These are phyloP conservation scores for Pyrrhosoma nymphula DNA, from an alignment of 2,888 invertebrate species.

Conservation along the genomic window DNA sequence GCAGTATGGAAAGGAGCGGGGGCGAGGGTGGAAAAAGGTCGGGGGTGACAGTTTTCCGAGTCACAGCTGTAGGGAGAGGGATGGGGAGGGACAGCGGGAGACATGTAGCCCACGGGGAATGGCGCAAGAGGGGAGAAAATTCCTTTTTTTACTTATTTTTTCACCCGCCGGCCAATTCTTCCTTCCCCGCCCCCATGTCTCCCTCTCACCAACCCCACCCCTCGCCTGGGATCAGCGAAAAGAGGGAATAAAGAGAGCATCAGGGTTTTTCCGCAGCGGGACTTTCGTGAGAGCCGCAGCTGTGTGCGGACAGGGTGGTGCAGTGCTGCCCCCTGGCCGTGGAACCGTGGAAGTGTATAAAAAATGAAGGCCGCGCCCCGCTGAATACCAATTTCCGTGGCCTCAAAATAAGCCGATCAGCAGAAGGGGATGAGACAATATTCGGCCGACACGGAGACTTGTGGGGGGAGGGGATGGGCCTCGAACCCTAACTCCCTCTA, in stretches of 20 bases:
- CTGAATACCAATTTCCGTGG: conserved; percentile 39
- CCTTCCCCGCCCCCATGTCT: not conserved
- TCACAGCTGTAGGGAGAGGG: not conserved
- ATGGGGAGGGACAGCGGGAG: not conserved
- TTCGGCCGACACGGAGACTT: conserved; percentile 12
- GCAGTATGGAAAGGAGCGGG: no score
- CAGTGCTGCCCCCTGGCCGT: not conserved
- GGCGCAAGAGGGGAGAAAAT: not conserved
- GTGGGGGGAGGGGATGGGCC: not conserved
- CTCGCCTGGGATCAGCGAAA: conserved; percentile 19
- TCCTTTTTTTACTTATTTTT: not conserved
- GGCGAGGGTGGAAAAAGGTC: no score
- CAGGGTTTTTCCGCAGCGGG: conserved; percentile 45
- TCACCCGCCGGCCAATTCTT: not conserved
- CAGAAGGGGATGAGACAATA: conserved; percentile 46
- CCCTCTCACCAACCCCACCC: not conserved
- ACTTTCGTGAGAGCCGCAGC: conserved; percentile 66
- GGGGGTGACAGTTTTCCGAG: not conserved
- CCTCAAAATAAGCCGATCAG: conserved; percentile 63
- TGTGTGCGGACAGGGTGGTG: conserved; percentile 21
- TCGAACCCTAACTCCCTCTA: not conserved
- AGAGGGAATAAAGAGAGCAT: conserved; percentile 8
- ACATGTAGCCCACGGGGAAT: not conserved
- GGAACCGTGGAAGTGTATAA: not conserved
- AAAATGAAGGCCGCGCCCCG: conserved; percentile 36